Percentiles rank a stretch among this genome's conserved stretches.
phyloP scores from a whole-genome alignment of 2,888 invertebrate genomes.

The Disparrhopalites patrizii region DNA sequence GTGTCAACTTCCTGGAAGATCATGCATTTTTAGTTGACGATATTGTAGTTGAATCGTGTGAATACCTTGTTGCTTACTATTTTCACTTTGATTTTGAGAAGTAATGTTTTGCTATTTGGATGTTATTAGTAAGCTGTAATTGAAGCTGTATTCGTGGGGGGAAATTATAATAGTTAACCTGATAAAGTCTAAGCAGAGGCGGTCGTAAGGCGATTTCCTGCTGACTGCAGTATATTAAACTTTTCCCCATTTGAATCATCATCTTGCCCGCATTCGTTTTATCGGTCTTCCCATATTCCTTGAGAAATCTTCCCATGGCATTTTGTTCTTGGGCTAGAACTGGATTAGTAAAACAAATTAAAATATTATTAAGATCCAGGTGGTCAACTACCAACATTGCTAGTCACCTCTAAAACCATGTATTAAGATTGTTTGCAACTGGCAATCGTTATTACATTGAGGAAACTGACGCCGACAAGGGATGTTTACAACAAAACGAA shows the following conservation, averaged over 20 bases:
- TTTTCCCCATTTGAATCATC: conserved; percentile 78
- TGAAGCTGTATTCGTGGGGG: no score
- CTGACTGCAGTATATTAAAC: conserved; percentile 83
- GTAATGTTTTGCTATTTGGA: no score
- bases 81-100: no score
- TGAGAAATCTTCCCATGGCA: conserved; percentile 86
- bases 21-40: neutral
- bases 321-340: conserved; percentile 94
- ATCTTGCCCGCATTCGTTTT: conserved; percentile 78
- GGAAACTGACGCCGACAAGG: neutral
- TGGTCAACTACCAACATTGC: no score
- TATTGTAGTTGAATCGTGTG: no score
- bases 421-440: neutral
- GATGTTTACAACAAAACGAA: conserved; percentile 2
- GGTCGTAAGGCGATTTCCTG: conserved; percentile 82
- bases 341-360: conserved; percentile 49
- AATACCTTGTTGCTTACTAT: neutral
- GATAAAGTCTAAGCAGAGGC: conserved; percentile 81
- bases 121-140: no score
- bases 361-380: no score
- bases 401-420: no score
- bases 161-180: no score
- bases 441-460: neutral
- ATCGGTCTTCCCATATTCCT: conserved; percentile 84
- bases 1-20: conserved; percentile 72